A percentile compares a stretch with the other conserved stretches of the same genome.
phyloP scores from a whole-genome alignment of 2,888 invertebrate species.

The Meghimatium bilineatum region DNA sequence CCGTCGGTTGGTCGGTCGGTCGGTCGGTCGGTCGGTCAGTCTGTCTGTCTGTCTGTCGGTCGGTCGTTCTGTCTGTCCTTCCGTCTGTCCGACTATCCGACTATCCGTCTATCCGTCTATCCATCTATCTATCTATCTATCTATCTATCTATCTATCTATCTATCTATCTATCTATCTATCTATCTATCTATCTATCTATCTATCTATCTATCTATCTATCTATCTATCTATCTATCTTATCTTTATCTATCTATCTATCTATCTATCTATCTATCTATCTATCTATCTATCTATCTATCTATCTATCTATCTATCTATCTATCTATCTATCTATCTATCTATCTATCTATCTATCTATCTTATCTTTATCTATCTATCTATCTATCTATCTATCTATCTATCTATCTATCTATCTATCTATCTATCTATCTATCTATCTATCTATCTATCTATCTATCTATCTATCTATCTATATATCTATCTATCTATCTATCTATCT shows the following conservation, averaged over 20 bases:
- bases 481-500: background rate
- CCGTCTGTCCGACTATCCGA: too few relatives aligned
- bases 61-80: too few relatives aligned
- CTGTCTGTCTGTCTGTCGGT: too few relatives aligned
- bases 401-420: conserved; percentile 1
- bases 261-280: too few relatives aligned
- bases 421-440: conserved; percentile 1
- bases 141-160: background rate
- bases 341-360: background rate
- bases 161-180: conserved; percentile 4
- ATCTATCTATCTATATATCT: too few relatives aligned
- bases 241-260: too few relatives aligned
- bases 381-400: conserved; percentile 1
- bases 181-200: conserved; percentile 4
- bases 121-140: background rate
- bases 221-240: background rate
- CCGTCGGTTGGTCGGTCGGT: too few relatives aligned
- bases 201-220: conserved; percentile 2
- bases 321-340: background rate
- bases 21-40: too few relatives aligned
- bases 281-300: too few relatives aligned
- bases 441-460: background rate
- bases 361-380: background rate
- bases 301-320: too few relatives aligned
- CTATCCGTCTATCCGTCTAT: too few relatives aligned